Conservation (phyloP, 2,888 invertebrate genomes). For the Nasonia oneida region DNA sequence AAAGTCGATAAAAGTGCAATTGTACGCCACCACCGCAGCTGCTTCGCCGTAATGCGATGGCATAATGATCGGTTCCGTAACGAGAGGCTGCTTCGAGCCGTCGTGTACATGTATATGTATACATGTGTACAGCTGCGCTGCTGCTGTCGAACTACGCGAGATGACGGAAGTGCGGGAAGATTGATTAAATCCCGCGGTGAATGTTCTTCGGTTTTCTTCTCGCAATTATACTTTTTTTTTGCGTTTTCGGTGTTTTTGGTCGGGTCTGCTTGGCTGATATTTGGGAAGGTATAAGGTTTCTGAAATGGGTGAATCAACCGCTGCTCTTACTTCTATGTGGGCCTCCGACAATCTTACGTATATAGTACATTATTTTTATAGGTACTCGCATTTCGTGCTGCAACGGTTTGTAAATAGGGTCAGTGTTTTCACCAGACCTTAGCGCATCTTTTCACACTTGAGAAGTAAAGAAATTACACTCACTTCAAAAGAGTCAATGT, state of each 20-base stretch:
- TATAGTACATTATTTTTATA: no score
- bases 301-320: no score
- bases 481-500: neutral
- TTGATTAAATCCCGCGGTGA: constrained; percentile 28
- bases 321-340: no score
- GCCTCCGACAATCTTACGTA: no score
- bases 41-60: constrained; percentile 7
- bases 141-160: constrained; percentile 5
- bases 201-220: neutral
- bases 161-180: constrained; percentile 24
- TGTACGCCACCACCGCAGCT: neutral
- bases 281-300: no score
- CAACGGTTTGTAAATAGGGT: neutral
- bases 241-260: neutral
- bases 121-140: neutral
- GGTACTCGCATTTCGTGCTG: no score
- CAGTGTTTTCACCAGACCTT: constrained; percentile 16
- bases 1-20: constrained; percentile 44
- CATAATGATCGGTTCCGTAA: constrained; percentile 42
- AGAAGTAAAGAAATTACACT: neutral
- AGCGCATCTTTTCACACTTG: constrained; percentile 21
- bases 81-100: neutral
- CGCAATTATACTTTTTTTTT: neutral
- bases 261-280: no score
- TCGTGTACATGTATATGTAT: neutral